Percentiles rank a stretch among this genome's conserved stretches.
Evolutionary conservation across 2,888 invertebrate species (phyloP).

Genomic region (Hemithea aestivaria): DNA sequence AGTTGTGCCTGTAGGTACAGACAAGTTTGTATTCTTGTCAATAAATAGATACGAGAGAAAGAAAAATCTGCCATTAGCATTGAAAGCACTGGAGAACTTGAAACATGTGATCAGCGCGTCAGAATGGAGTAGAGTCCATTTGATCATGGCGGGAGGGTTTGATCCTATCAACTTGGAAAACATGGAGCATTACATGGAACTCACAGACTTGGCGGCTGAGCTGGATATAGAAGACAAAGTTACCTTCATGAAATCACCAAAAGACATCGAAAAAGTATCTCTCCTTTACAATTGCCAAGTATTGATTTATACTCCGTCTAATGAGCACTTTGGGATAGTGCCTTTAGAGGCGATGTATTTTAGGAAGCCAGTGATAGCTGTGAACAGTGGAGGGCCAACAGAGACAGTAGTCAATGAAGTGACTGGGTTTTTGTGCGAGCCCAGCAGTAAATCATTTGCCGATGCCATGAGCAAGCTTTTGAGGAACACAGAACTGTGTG

Average conservation of each 20-base stretch:
- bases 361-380: slow-evolving; percentile 95
- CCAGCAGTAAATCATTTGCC: slow-evolving; percentile 85
- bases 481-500: slow-evolving; percentile 77
- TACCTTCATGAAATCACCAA: slow-evolving; percentile 91
- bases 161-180: slow-evolving; percentile 94
- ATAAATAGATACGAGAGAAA: slow-evolving; percentile 98
- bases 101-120: slow-evolving; percentile 70
- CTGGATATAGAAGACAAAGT: slow-evolving; percentile 85
- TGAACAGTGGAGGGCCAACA: slow-evolving; percentile 96
- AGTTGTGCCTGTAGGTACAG: slow-evolving; percentile 71
- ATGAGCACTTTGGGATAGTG: slow-evolving; percentile 99
- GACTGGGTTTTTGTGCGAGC: slow-evolving; percentile 89
- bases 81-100: slow-evolving; percentile 87
- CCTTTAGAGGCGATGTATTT: slow-evolving; percentile 99
- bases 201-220: slow-evolving; percentile 82
- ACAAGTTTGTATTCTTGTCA: slow-evolving; percentile 89
- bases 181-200: slow-evolving; percentile 88
- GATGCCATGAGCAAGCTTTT: slow-evolving; percentile 86
- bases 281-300: slow-evolving; percentile 88
- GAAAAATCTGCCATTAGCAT: slow-evolving; percentile 93
- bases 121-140: slow-evolving; percentile 84
- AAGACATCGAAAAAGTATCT: slow-evolving; percentile 89
- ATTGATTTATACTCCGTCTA: slow-evolving; percentile 95
- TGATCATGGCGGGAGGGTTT: slow-evolving; percentile 98
- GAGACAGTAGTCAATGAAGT: slow-evolving; percentile 91